A percentile compares a stretch with the other conserved stretches of the same genome.
Conservation (phyloP, 2,113 vertebrate species). For the Acrocephalus kingi region DNA sequence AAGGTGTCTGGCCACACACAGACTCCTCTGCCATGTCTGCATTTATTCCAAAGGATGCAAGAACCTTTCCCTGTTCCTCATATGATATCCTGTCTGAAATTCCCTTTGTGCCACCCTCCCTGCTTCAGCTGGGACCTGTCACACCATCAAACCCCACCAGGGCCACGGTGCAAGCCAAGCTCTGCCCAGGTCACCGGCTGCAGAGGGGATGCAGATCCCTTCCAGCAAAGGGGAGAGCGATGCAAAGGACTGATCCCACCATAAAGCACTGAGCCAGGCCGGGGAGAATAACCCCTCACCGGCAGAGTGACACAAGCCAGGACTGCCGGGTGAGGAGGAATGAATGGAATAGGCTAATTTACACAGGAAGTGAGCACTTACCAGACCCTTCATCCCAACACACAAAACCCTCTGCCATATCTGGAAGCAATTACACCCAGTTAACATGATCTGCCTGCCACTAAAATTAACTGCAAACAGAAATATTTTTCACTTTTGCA, state of each 20-base stretch:
- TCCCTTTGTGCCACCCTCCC: neutral
- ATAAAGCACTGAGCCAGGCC: neutral
- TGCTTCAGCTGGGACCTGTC: neutral
- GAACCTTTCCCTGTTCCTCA: neutral
- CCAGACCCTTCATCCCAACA: conserved; percentile 85
- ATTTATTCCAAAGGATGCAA: neutral
- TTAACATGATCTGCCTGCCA: conserved; percentile 94
- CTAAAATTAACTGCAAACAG: conserved; percentile 91
- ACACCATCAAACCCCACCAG: neutral
- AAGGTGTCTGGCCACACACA: fast-evolving
- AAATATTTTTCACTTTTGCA: conserved; percentile 86
- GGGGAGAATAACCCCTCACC: neutral
- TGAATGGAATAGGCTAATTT: conserved; percentile 88
- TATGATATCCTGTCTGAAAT: neutral
- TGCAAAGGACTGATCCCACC: conserved; percentile 15
- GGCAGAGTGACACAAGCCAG: conserved; percentile 85
- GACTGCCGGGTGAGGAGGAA: conserved; percentile 75
- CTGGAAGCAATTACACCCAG: conserved; percentile 95
- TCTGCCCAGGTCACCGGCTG: neutral
- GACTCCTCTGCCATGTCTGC: neutral
- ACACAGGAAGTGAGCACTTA: conserved; percentile 95
- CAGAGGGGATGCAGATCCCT: neutral
- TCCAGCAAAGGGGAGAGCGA: neutral
- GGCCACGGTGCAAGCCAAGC: neutral
- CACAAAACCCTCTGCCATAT: conserved; percentile 86